Evolutionary conservation across 2,888 invertebrate genomes (phyloP), one percentile per base, ranked within the genome.

Genomic region (Oscheius onirici): DNA sequence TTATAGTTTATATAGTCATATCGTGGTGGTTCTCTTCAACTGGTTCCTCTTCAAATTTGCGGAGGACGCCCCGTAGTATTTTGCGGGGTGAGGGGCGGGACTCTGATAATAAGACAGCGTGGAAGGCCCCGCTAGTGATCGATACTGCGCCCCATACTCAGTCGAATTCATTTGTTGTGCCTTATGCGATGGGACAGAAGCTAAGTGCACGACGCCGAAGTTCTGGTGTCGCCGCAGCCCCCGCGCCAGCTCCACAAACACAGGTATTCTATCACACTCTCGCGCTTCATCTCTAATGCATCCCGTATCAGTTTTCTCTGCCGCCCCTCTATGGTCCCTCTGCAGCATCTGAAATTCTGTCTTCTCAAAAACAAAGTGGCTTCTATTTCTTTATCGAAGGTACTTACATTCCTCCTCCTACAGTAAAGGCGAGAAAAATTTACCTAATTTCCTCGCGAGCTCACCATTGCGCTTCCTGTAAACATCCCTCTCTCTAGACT

Each of bases 121-220:
- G 66, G 66, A 66, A 66, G 66, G 66, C 66, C 63, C 63, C 63
- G 63, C 63, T 63, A 49, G 63, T 63, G 63, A 63, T 63, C 63
- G 63, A 63, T 63, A 63, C 63, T 46, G 63, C 63, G 63, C 63
- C 63, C 66, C 54, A 66, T 54, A 52, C 66, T 54, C 52, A 66
- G 66, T 52, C 66, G 66, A 66, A 66, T 66, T 66, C 66, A 66
- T 66, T 66, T 66, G 66, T 66, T 66, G 66, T 66, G 66, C 66
- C 54, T 66, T 52, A 75, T 75, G 75, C 65, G 65, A 78, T 78
- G 78, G 78, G 78, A 46, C 78, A 78, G 66, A 75, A 75, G 73
- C 66, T 78, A 72, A 78, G 78, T 72, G 74, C 73, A 60, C 69
- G 77, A 63, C 73, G 73, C 63, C 71, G 75, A 49, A 72, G 73